A percentile compares a stretch with the other conserved stretches of the same genome.
These are phyloP conservation scores for Drosophila azteca DNA, from an alignment of 1,140 invertebrate genomes.

Conservation along the genomic window DNA sequence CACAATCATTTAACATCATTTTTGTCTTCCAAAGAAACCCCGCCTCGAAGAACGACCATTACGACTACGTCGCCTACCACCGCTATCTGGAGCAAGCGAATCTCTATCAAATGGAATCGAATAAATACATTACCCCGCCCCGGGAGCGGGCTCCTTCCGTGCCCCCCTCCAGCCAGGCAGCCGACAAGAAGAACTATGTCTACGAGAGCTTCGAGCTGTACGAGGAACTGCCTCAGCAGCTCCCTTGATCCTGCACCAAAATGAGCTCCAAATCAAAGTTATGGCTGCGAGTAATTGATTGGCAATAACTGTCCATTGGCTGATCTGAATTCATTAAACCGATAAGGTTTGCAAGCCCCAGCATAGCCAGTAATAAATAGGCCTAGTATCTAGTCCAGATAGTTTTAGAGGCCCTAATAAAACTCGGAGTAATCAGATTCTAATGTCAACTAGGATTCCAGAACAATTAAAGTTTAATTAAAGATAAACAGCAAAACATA, in stretches of 20 bases:
- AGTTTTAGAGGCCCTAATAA: too few relatives aligned
- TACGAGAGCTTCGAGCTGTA: constrained; percentile 50
- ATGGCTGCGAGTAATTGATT: neutral
- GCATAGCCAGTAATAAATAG: too few relatives aligned
- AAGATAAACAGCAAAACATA: too few relatives aligned
- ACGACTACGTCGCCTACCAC: constrained; percentile 57
- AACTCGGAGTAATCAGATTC: too few relatives aligned
- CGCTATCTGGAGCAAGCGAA: constrained; percentile 47
- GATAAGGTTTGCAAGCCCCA: too few relatives aligned
- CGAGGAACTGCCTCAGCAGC: constrained; percentile 22
- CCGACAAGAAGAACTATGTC: constrained; percentile 21
- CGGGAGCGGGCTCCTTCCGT: constrained; percentile 55
- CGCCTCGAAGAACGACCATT: constrained; percentile 17
- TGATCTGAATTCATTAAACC: too few relatives aligned
- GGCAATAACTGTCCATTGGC: neutral
- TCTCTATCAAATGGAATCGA: constrained; percentile 38
- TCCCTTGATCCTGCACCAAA: neutral
- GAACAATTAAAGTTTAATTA: too few relatives aligned
- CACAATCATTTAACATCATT: too few relatives aligned
- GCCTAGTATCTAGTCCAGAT: too few relatives aligned
- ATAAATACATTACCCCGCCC: constrained; percentile 58
- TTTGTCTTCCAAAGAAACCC: neutral
- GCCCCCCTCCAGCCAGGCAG: constrained; percentile 25
- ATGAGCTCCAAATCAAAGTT: neutral
- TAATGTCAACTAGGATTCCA: too few relatives aligned